Base-by-base conservation (phyloP, 1,140 invertebrate species). In the Bombus huntii region DNA sequence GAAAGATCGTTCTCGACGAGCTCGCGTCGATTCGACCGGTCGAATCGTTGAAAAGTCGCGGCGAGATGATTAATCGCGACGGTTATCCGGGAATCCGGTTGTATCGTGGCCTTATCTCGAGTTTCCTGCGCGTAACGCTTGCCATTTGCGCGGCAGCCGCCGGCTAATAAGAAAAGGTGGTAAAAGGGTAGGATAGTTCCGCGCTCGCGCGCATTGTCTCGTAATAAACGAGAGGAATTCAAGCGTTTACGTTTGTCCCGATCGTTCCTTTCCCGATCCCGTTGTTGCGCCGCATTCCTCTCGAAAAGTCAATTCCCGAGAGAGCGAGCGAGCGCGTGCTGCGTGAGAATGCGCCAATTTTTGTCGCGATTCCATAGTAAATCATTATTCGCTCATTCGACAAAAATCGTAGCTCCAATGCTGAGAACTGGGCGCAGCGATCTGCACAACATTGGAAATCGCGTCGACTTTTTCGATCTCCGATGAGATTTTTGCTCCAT, bases 21-120 rank as follows among this genome's bases (percentile, higher is more conserved):
- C 9, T 70, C 57, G 39, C 8, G 1, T 78, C 62, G 39, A 71
- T 42, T 42, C 59, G 42, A 28, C 6, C 28, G n/a, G n/a, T 42
- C 79, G 37, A 28, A 22, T 44, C 68, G 83, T 18, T 44, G 75
- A 79, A 84, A 84, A 76, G 59, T 68, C 73, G 34, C 66, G 31
- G 53, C 62, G 53, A 66, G 37, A 77, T 86, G 87, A 89, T 89
- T 89, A 89, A 89, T 89, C 28, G 80, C 28, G 25, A 28, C 34
- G 18, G 12, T 66, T 59, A 53, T 25, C n/a, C 42, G 53, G 25
- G 70, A 81, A 89, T 81, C 74, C 68, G 62, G 71, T 59, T 42
- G 78, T 79, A 74, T 76, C 85, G 72, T 42, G 37, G 76, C 28
- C 73, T 74, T 81, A 85, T 85, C 83, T 81, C 59, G 71, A 53